Percentiles rank a stretch among this genome's conserved stretches.
Evolutionary conservation across 2,113 vertebrate species (phyloP).

Genomic region (Elaphurus davidianus): DNA sequence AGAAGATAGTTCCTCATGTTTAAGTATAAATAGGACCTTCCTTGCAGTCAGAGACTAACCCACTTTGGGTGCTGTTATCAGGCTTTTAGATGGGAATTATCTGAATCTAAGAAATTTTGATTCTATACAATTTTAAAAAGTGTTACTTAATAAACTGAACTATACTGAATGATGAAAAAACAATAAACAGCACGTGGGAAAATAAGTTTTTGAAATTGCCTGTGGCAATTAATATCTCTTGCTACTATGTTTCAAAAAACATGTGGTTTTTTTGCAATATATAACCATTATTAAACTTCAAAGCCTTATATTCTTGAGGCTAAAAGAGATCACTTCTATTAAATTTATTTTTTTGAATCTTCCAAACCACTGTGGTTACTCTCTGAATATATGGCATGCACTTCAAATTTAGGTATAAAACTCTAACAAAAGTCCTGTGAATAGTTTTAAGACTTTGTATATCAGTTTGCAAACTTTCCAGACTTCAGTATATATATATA

Average conservation of each 20-base stretch:
- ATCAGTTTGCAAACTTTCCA: neutral
- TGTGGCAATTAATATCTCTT: slow-evolving; percentile 43
- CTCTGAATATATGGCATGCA: neutral
- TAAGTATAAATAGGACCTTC: neutral
- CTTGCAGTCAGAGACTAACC: neutral
- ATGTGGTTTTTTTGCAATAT: neutral
- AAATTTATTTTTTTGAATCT: slow-evolving; percentile 44
- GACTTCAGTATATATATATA: neutral
- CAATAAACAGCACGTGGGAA: neutral
- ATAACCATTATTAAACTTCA: slow-evolving; percentile 45
- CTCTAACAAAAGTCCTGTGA: neutral
- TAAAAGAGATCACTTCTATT: slow-evolving; percentile 20
- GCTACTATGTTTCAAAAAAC: neutral
- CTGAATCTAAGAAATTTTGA: neutral
- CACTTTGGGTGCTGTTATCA: neutral
- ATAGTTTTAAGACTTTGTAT: neutral
- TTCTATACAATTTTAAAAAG: neutral
- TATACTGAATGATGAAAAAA: slow-evolving; percentile 2
- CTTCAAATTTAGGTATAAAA: neutral
- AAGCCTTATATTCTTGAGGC: neutral
- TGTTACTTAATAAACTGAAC: neutral
- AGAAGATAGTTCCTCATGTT: neutral
- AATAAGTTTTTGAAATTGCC: neutral
- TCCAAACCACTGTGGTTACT: neutral
- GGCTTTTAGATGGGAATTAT: neutral